A percentile compares a stretch with the other conserved stretches of the same genome.
phyloP scores from a whole-genome alignment of 2,888 invertebrate genomes.

The Caenorhabditis becei region DNA sequence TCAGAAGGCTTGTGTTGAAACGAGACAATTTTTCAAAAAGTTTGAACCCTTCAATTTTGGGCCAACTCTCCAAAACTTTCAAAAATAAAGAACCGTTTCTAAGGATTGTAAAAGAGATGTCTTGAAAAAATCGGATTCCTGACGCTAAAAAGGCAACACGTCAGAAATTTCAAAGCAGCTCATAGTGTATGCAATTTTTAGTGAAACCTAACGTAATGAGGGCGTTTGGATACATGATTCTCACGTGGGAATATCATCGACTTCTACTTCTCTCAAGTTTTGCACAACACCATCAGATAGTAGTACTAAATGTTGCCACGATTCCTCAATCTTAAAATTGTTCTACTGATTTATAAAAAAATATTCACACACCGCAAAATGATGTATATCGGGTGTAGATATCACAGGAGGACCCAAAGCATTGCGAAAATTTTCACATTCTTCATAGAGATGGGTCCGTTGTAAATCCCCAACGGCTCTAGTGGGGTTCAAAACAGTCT shows the following conservation, averaged over 20 bases:
- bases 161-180: not conserved
- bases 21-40: too few species aligned
- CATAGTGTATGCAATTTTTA: not conserved
- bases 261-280: constrained; percentile 62
- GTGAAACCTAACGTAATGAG: not conserved
- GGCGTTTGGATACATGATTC: constrained; percentile 11
- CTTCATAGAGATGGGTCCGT: constrained; percentile 62
- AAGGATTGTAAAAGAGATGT: too few species aligned
- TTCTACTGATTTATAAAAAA: not conserved
- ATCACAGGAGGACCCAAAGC: constrained; percentile 64
- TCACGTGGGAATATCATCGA: constrained; percentile 63
- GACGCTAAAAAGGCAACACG: too few species aligned
- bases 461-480: constrained; percentile 71
- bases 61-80: too few species aligned
- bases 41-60: too few species aligned
- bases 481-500: constrained; percentile 66
- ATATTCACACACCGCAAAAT: too few species aligned
- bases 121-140: too few species aligned
- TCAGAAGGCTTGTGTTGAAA: too few species aligned
- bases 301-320: constrained; percentile 61
- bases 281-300: constrained; percentile 68
- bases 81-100: too few species aligned
- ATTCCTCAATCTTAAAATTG: constrained; percentile 59
- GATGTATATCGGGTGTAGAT: constrained; percentile 54
- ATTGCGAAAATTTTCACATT: constrained; percentile 53